Percentiles rank a stretch among this genome's conserved stretches.
These are phyloP conservation scores for Bos javanicus DNA, from an alignment of 2,113 vertebrate genomes.

Conservation along the genomic window DNA sequence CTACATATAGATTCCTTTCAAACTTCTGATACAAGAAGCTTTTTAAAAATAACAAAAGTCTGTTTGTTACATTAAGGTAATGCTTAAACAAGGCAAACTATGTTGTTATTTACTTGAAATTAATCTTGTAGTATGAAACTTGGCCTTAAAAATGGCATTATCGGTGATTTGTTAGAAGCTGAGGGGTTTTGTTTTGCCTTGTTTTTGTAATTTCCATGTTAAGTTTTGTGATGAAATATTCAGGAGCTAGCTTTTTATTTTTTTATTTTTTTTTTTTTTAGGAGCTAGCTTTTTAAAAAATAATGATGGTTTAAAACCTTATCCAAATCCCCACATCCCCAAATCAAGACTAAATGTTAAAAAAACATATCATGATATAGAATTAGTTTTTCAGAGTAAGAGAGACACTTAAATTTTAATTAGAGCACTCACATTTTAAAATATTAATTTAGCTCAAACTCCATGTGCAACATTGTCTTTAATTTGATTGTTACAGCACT, in stretches of 20 bases:
- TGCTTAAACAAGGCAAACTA: constrained; percentile 45
- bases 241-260: constrained; percentile 41
- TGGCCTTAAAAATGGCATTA: constrained; percentile 17
- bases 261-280: neutral
- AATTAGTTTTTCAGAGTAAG: constrained; percentile 78
- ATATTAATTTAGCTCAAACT: constrained; percentile 73
- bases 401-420: constrained; percentile 80
- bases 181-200: neutral
- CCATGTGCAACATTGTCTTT: constrained; percentile 78
- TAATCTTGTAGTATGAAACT: constrained; percentile 13
- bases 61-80: constrained; percentile 63
- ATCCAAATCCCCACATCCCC: constrained; percentile 38
- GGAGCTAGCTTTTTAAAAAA: constrained; percentile 42
- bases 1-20: constrained; percentile 51
- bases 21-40: constrained; percentile 43
- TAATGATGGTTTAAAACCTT: constrained; percentile 44
- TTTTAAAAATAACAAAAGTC: constrained; percentile 56
- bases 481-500: constrained; percentile 83
- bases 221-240: constrained; percentile 64
- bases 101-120: constrained; percentile 48
- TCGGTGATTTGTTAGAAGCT: constrained; percentile 58
- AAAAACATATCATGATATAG: constrained; percentile 72
- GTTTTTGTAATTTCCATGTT: constrained; percentile 49
- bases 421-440: constrained; percentile 80
- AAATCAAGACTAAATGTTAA: constrained; percentile 73